These are phyloP conservation scores for Heliocidaris erythrogramma DNA, from an alignment of 35 echinoderm and acorn worm genomes.

Conservation along the genomic window DNA sequence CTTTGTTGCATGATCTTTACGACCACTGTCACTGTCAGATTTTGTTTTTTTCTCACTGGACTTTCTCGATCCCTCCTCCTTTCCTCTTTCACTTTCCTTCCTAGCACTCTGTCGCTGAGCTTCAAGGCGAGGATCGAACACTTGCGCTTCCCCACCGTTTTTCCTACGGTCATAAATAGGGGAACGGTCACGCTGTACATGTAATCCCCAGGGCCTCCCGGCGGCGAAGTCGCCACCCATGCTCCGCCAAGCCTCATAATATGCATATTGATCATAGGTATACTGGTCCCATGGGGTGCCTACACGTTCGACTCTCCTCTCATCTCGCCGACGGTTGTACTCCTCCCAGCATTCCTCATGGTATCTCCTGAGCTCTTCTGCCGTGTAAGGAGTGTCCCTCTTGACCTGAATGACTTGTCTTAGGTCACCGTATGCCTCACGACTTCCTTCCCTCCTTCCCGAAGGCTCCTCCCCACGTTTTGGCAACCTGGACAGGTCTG, in stretches of 20 bases:
- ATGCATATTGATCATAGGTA: constrained; percentile 52
- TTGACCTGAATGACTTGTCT: constrained; percentile 74
- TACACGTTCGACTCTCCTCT: constrained; percentile 47
- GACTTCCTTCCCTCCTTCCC: constrained; percentile 24
- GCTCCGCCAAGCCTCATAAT: constrained; percentile 56
- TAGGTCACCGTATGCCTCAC: constrained; percentile 50
- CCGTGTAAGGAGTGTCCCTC: constrained; percentile 48
- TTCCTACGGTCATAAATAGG: constrained; percentile 61
- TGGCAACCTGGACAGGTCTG: constrained; percentile 4
- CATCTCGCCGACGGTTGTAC: constrained; percentile 51
- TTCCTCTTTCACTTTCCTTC: constrained; percentile 42
- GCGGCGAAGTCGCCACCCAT: constrained; percentile 41
- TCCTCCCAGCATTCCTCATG: constrained; percentile 63
- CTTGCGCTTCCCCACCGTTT: background rate
- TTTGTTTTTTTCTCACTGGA: constrained; percentile 37
- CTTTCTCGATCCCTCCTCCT: constrained; percentile 30
- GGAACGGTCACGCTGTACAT: constrained; percentile 62
- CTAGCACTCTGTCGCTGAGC: constrained; percentile 30
- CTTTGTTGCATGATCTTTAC: constrained; percentile 25
- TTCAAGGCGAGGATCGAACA: constrained; percentile 27
- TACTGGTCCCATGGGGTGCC: constrained; percentile 14
- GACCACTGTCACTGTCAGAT: constrained; percentile 30
- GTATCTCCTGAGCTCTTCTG: constrained; percentile 36
- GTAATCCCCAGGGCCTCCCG: constrained; percentile 59
- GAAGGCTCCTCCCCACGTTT: constrained; percentile 5